Evolutionary conservation across 2,888 invertebrate genomes (phyloP).

Genomic region (Thymelicus sylvestris): DNA sequence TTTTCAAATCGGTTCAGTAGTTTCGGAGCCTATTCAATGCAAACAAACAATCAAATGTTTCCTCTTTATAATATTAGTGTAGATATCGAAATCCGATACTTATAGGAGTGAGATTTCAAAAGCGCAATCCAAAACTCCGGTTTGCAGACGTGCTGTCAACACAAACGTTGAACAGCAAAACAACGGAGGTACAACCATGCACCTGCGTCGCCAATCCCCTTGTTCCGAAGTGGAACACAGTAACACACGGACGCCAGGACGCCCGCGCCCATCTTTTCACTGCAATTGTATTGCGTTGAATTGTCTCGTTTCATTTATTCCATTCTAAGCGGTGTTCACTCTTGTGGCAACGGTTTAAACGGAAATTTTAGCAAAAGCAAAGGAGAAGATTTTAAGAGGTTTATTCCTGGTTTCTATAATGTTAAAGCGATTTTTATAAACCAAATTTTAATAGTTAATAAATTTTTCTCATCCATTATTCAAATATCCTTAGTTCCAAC

Average conservation of each 20-base stretch:
- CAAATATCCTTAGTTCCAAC: no score
- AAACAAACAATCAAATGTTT: no score
- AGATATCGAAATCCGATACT: neutral
- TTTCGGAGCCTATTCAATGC: no score
- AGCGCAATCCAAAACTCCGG: constrained; percentile 11
- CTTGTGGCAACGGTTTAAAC: constrained; percentile 47
- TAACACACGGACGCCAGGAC: constrained; percentile 62
- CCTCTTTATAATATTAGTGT: no score
- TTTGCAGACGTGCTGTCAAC: neutral
- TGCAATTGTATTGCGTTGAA: constrained; percentile 76
- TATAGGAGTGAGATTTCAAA: neutral
- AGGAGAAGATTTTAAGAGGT: neutral
- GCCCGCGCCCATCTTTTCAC: constrained; percentile 69
- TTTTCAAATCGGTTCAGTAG: no score
- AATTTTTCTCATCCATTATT: neutral
- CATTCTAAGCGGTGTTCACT: constrained; percentile 59
- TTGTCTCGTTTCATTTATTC: constrained; percentile 77
- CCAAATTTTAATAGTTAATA: no score
- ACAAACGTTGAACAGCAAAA: constrained; percentile 42
- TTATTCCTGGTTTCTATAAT: neutral
- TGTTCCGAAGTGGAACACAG: constrained; percentile 77
- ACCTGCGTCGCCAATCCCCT: constrained; percentile 69
- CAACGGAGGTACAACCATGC: constrained; percentile 49
- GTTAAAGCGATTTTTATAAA: neutral
- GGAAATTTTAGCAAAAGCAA: neutral